phyloP scores from a whole-genome alignment of 2,113 vertebrate species.

The Dasypus novemcinctus region DNA sequence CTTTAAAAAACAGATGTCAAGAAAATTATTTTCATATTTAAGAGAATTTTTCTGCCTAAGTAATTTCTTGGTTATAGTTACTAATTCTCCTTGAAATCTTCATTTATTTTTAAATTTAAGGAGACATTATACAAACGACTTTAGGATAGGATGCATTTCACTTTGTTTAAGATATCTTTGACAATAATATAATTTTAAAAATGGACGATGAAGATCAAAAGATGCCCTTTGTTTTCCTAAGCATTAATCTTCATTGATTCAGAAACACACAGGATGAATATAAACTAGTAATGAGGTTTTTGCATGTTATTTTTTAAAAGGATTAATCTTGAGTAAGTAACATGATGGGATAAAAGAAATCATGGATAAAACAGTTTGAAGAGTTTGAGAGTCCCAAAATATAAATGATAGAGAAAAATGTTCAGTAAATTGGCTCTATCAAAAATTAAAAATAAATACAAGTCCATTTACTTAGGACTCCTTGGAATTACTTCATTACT shows the following conservation, averaged over 20 bases:
- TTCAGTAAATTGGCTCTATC: not conserved
- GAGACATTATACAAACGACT: not conserved
- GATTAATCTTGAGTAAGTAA: not conserved
- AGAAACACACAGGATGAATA: not conserved
- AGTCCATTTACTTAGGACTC: not conserved
- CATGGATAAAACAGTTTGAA: not conserved
- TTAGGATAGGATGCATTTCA: not conserved
- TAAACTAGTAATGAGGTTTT: not conserved
- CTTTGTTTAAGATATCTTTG: not conserved
- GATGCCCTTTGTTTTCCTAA: not conserved
- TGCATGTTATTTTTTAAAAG: not conserved
- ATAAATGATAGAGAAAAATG: not conserved
- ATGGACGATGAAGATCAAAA: not conserved
- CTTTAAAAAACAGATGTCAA: not conserved
- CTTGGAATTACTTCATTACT: not conserved
- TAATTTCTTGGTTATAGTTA: not conserved
- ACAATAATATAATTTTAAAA: not conserved
- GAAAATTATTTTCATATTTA: not conserved
- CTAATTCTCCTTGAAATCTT: not conserved
- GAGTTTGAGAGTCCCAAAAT: not conserved
- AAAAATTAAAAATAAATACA: not conserved
- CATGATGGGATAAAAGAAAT: not conserved
- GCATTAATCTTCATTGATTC: not conserved
- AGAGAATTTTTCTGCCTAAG: not conserved
- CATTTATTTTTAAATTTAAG: not conserved